Base-by-base conservation (phyloP, 2,888 invertebrate genomes). In the Drosophila koepferae region DNA sequence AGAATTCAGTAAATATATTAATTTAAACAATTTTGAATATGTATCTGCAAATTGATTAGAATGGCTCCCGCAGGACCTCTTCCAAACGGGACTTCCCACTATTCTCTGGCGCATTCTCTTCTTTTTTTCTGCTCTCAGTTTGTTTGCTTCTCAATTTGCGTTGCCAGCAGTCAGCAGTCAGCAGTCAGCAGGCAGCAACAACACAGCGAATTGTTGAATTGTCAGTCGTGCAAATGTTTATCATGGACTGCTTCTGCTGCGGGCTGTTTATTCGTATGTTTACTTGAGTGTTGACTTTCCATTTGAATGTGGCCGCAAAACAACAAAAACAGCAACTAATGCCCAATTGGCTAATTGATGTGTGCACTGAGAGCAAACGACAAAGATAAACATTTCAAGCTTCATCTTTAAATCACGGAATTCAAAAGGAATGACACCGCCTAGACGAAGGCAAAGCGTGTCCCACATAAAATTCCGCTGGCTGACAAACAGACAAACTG, bases 111-210 rank as follows among this genome's bases (percentile, higher is more conserved):
- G 38, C 14, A 38, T 23, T 38, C 38, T 9, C 23, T 28, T 2
- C 10, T 8, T 41, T 5, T 38, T 5, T 12, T 55, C n/a, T n/a
- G 23, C 18, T 41, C 16, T 2, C 12, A 8, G 18, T 34, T 63
- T 53, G 36, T 63, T 75, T 75, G 80, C 51, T 59, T 74, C 36
- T 16, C 62, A 71, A 80, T 75, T 77, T 77, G 51, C 46, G 46
- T 53, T 66, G 41, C 41, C 55, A 36, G n/a, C 67, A 66, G 46
- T 23, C 46, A 34, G 40, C 66, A 63, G 53, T 23, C 23, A 23
- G 23, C 23, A 20, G 20, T 2, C 20, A 20, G 20, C 66, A 66
- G 46, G 34, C 40, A 23, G 40, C 66, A 64, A 46, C 53, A 66
- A 48, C 40, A 46, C 18, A 34, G 9, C 20, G 20, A 63, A 54